Base-by-base conservation (phyloP, 2,113 vertebrate species). In the Chitala chitala region DNA sequence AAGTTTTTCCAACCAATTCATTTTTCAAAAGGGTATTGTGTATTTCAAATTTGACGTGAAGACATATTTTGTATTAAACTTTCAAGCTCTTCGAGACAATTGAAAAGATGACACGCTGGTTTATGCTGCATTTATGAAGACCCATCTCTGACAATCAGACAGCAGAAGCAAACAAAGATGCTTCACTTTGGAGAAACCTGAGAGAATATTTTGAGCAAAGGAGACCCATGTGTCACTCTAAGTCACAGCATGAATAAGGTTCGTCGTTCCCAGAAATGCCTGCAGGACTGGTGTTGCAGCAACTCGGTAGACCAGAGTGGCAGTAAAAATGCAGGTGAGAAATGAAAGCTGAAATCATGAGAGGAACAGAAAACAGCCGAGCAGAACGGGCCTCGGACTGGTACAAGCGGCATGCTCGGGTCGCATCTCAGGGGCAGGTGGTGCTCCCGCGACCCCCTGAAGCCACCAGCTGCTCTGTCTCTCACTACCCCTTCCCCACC, bases 381-480 rank as follows among this genome's bases (percentile, higher is more conserved):
- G n/a, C n/a, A n/a, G n/a, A n/a, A n/a, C n/a, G n/a, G n/a, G n/a
- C n/a, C n/a, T n/a, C 44, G 12, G 44, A 5, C 44, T 12, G 12
- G 59, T 29, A 33, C 53, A 56, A 38, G 70, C 58, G 53, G 36
- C 22, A 63, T 8, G n/a, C 36, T 53, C 36, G 24, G 22, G 36
- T 51, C 42, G 22, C n/a, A n/a, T n/a, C n/a, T n/a, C n/a, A 51
- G 33, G 51, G 10, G 12, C 33, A 5, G 24, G 10, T 22, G 15
- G 17, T n/a, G 36, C 54, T 31, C 68, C 31, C 69, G n/a, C 17
- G 46, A 33, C 31, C 17, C 17, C 50, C 24, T n/a, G 31, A 56
- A 72, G 15, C 38, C 70, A 33, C 70, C 70, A 44, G 70, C 70
- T 71, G 53, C 36, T 17, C 15, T 12, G n/a, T 33, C 24, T 20